phyloP scores from a whole-genome alignment of 2,888 invertebrate species.

The Xylota sylvarum region DNA sequence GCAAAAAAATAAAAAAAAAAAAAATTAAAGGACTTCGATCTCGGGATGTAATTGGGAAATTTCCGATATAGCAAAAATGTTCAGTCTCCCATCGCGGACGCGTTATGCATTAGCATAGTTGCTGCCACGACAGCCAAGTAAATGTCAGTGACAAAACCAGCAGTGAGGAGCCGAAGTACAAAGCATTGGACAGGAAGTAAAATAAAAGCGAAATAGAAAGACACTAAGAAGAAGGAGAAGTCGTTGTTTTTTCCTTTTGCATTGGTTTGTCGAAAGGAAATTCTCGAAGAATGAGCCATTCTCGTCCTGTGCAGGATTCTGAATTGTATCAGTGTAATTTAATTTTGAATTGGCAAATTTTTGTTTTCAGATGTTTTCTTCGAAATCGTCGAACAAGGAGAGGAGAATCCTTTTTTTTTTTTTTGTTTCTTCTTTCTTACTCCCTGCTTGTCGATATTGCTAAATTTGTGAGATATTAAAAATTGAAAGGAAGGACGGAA shows the following conservation, averaged over 20 bases:
- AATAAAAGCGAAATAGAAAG: conserved; percentile 18
- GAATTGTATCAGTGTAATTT: conserved; percentile 72
- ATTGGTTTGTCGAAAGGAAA: conserved; percentile 17
- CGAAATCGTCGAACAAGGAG: conserved; percentile 12
- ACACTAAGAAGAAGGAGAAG: conserved; percentile 17
- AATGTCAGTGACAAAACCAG: conserved; percentile 68
- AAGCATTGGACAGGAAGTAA: conserved; percentile 12
- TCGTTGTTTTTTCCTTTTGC: conserved; percentile 45
- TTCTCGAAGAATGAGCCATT: conserved; percentile 27
- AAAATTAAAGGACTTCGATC: conserved; percentile 62
- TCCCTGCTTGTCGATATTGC: conserved; percentile 25
- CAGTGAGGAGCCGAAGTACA: conserved; percentile 16
- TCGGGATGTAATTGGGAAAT: conserved; percentile 66
- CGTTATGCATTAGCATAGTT: conserved; percentile 58
- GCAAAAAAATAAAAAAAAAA: conserved; percentile 38
- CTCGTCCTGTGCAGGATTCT: conserved; percentile 28
- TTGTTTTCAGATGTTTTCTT: conserved; percentile 56
- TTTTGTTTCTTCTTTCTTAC: not conserved
- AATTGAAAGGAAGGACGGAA: conserved; percentile 60
- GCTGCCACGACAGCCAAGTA: conserved; percentile 50
- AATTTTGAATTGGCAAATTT: conserved; percentile 75
- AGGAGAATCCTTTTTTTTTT: conserved; percentile 34
- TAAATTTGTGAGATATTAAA: conserved; percentile 65
- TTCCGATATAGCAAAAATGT: conserved; percentile 65
- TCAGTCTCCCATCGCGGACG: conserved; percentile 24